Percentiles rank a stretch among this genome's conserved stretches.
Evolutionary conservation across 2,888 invertebrate species (phyloP).

Genomic region (Campoplex nolae): DNA sequence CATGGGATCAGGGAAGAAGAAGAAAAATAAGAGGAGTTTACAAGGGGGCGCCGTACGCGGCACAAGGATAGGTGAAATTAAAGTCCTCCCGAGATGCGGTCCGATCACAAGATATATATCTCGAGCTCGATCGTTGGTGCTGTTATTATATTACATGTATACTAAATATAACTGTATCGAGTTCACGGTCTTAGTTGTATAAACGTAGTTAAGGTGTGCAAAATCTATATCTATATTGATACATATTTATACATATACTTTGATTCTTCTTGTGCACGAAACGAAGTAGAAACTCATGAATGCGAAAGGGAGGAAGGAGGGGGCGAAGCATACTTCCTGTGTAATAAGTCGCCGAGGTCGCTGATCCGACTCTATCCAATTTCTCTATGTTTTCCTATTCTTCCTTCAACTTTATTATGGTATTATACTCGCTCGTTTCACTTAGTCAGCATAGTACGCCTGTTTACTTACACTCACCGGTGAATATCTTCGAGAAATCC

Average conservation of each 20-base stretch:
- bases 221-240: constrained; percentile 1
- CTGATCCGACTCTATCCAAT: constrained; percentile 53
- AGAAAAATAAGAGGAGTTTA: constrained; percentile 26
- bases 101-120: constrained; percentile 63
- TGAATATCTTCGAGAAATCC: constrained; percentile 18
- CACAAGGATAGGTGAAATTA: constrained; percentile 56
- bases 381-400: constrained; percentile 53
- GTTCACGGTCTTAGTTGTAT: constrained; percentile 56
- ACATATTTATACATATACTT: constrained; percentile 5
- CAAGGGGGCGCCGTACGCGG: constrained; percentile 48
- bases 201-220: constrained; percentile 31
- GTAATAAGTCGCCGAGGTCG: constrained; percentile 64
- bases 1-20: constrained; percentile 2
- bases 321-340: constrained; percentile 57
- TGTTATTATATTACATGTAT: constrained; percentile 55
- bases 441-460: constrained; percentile 46
- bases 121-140: constrained; percentile 38
- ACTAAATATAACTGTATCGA: constrained; percentile 63
- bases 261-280: constrained; percentile 42
- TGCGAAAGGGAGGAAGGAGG: constrained; percentile 8
- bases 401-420: constrained; percentile 61
- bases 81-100: constrained; percentile 63
- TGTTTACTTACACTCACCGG: constrained; percentile 36
- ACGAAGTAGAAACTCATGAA: constrained; percentile 47
- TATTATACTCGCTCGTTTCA: constrained; percentile 62